Base-by-base conservation (phyloP, 2,888 invertebrate genomes). In the Latheticus oryzae region DNA sequence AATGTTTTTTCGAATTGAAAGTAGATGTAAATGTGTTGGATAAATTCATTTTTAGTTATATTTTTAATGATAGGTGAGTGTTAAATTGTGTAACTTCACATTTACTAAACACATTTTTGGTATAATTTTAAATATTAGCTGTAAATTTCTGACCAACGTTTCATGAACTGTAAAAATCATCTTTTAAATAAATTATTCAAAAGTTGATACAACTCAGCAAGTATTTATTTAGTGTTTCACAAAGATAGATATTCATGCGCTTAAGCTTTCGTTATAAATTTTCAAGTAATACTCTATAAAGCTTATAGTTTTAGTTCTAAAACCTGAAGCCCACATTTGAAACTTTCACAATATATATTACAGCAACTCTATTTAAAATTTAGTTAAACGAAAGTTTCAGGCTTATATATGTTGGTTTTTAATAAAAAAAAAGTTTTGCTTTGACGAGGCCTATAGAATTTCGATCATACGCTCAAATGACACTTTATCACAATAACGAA, bases 271-370 rank as follows among this genome's bases (percentile, higher is more conserved):
- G 30, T 38, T 50, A 38, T 50, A 50, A 50, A 50, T 50, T 51
- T 51, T 40, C 17, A 19, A 38, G 11, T 40, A 38, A 38, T 12
- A 28, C 38, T 38, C 38, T 51, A 51, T 47, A 35, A 47, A 33
- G 51, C 51, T 51, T 38, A 38, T 51, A 51, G 51, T 51, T 40
- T 51, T 33, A 40, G 51, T 40, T 38, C 51, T 15, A 38, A 37
- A 51, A 28, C 51, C 37, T 11, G 28, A 28, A 37, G 26, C 17
- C 40, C 24, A 23, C 19, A 50, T 37, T 50, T 37, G 23, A 28
- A 50, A 50, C 51, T 38, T 51, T 37, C 38, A 38, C 30, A 28
- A 38, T 30, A 48, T 48, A 48, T 48, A 50, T 50, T 40, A 19
- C n/a, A 28, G 38, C 19, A 16, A 24, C 23, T 51, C 32, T 15